Evolutionary conservation across 2,888 invertebrate species (phyloP), one percentile per base, ranked within the genome.

Genomic region (Drosophila crucigera): DNA sequence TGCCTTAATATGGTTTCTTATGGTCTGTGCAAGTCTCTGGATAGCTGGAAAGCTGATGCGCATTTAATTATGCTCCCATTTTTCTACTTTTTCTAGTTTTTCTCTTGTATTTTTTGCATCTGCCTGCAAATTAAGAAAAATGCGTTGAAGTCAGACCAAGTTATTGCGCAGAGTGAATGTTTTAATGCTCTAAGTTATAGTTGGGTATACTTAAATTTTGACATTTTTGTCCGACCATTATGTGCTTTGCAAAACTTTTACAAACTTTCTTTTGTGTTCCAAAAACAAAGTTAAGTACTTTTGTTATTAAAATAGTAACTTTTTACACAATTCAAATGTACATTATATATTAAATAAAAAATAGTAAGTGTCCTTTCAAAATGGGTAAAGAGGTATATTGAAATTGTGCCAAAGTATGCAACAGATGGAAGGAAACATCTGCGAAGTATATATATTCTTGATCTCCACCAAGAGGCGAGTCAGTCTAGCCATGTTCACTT

Each of bases 1-100:
- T 68, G 25, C 61, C 64, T 67, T 75, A 71, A 74, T 70, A 60
- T 77, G 63, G 52, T 70, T 73, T 49, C 54, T 39, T 7, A 19
- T n/a, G 37, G 28, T n/a, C 56, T 66, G 30, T 72, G 61, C 60
- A 41, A 41, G 31, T 43, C 16, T 16, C 16, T 14, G 30, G 41
- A 22, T 31, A 11, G 73, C 33, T 33, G 33, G 41, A 22, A 31
- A 11, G 73, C 64, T 72, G 73, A 73, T 58, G 53, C 53, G 33
- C 37, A 64, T 65, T 73, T 58, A 73, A 72, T 72, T 72, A 53
- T 73, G 53, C 55, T 30, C 33, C 16, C 16, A 62, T 31, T 41
- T 31, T 35, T 47, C 47, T 16, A 47, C 47, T 47, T 22, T 47
- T 47, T 47, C 37, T 16, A 6, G 3, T 19, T 37, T 7, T 16